Conservation (phyloP, 2,888 invertebrate species). For the Eristalis intricaria region DNA sequence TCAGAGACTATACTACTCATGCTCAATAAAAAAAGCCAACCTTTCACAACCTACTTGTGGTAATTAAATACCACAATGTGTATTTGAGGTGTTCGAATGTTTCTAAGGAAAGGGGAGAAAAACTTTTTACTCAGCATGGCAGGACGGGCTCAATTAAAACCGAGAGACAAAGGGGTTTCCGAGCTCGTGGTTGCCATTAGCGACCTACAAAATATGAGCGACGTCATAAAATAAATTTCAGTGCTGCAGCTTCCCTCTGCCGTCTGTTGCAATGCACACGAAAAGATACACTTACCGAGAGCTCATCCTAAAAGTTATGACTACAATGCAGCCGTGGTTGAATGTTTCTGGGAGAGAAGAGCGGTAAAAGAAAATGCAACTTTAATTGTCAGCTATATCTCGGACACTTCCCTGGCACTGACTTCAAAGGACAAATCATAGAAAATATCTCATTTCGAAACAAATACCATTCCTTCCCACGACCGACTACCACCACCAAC, state of each 20-base stretch:
- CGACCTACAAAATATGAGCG: not conserved
- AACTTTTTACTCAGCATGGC: not conserved
- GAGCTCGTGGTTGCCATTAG: constrained; percentile 19
- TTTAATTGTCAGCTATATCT: constrained; percentile 48
- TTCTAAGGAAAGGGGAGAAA: constrained; percentile 1
- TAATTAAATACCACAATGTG: constrained; percentile 20
- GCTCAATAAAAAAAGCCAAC: constrained; percentile 4
- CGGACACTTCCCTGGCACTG: constrained; percentile 11
- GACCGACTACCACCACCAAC: constrained; percentile 4
- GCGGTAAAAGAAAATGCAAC: constrained; percentile 40
- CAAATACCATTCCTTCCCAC: not conserved
- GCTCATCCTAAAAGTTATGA: constrained; percentile 32
- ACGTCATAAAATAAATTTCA: constrained; percentile 33
- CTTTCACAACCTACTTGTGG: constrained; percentile 15
- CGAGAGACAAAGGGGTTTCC: constrained; percentile 18
- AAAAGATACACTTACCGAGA: not conserved
- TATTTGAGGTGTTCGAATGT: not conserved
- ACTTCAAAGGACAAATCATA: constrained; percentile 29
- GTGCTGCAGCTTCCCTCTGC: not conserved
- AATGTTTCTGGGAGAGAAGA: not conserved
- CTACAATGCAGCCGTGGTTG: not conserved
- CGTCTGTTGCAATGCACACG: not conserved
- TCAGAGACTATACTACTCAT: constrained; percentile 17
- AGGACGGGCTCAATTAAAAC: constrained; percentile 35
- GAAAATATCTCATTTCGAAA: constrained; percentile 13